These are phyloP conservation scores for Berghia stephanieae DNA, from an alignment of 1,140 invertebrate genomes.

Conservation along the genomic window DNA sequence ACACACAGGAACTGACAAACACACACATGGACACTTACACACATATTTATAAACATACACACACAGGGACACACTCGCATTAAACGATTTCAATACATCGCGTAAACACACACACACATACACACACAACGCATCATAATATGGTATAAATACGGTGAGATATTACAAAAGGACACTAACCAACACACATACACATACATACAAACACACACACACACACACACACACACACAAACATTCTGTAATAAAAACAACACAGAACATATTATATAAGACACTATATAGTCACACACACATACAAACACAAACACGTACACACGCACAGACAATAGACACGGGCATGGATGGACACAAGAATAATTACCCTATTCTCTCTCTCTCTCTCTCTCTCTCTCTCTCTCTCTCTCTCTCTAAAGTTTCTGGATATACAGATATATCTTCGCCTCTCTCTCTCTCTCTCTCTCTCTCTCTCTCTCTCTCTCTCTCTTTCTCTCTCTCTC, in stretches of 20 bases:
- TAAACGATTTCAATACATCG: too few species aligned
- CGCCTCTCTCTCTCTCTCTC: not conserved
- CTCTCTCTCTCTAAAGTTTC: too few species aligned
- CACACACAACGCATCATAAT: too few species aligned
- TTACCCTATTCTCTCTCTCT: not conserved
- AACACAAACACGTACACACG: too few species aligned
- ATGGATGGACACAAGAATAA: not conserved
- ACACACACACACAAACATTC: too few species aligned
- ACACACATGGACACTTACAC: not conserved
- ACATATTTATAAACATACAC: slow-evolving; percentile 3
- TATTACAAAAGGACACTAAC: not conserved
- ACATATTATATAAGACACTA: not conserved
- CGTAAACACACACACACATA: too few species aligned
- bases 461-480: not conserved
- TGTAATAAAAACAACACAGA: too few species aligned
- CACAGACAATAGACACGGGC: not conserved
- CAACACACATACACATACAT: not conserved
- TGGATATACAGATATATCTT: slow-evolving; percentile 19
- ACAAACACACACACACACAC: slow-evolving; percentile 10
- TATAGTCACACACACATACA: too few species aligned
- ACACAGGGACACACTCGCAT: too few species aligned
- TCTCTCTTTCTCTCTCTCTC: slow-evolving; percentile 6
- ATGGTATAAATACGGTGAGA: not conserved
- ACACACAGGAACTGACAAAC: not conserved
- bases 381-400: not conserved